Evolutionary conservation across 30 jellyfish, hydroid and myxozoan species (phyloP), one percentile per base, ranked within the genome.

Genomic region (Turritopsis dohrnii): DNA sequence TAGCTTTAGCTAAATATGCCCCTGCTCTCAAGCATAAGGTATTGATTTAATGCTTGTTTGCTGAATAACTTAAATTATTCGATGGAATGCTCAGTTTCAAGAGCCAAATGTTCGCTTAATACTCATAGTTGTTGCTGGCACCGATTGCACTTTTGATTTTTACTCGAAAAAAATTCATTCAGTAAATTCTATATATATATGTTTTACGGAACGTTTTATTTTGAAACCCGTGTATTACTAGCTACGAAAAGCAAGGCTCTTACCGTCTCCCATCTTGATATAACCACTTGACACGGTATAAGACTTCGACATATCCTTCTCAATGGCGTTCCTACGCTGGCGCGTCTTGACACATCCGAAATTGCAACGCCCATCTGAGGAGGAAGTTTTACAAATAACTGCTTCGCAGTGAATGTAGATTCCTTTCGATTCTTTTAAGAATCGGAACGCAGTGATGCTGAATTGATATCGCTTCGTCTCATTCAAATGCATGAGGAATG

Each of bases 271-370:
- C 0, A 69, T n/a, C 19, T 69, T 69, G 0, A 69, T 21, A 69
- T 69, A 69, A 7, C 77, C 77, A 69, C 77, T 69, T 69, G 77
- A 69, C 77, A 69, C 77, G 16, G 30, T 27, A 21, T 69, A 69
- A 19, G 9, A 69, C 30, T 69, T 69, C 8, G 77, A 69, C 30
- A 69, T 69, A n/a, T 69, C 77, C 9, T 69, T 1, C 77, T 69
- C 77, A 69, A n/a, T 27, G 9, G 77, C 77, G 28, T 69, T 27
- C 22, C 77, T 69, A n/a, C 77, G 77, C 77, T 69, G 28, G 9
- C 77, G 77, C 19, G 28, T 69, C 30, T 69, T 23, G 17, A 1
- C 77, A 69, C 77, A 69, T n/a, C 77, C 77, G 19, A 69, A 69
- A 9, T 69, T 23, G 30, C 77, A 69, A 8, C 77, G 28, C 31